Conservation (phyloP, 2,888 invertebrate genomes). For the Trachelus troglodyta region DNA sequence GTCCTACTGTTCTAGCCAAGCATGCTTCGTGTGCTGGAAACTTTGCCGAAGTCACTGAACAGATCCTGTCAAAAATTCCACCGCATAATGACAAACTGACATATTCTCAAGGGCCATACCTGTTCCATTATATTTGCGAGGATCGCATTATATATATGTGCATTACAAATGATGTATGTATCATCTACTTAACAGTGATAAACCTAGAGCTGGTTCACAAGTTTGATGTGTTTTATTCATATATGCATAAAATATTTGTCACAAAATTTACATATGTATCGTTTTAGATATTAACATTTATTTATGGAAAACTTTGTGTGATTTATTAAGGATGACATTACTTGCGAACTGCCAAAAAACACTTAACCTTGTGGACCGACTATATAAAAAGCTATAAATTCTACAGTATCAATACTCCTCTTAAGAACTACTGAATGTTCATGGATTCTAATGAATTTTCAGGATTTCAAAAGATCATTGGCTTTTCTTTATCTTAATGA, state of each 20-base stretch:
- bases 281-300: neutral
- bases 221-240: too few relatives aligned
- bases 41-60: conserved; percentile 94
- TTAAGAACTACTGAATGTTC: conserved; percentile 4
- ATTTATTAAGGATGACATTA: too few relatives aligned
- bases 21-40: conserved; percentile 94
- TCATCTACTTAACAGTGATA: conserved; percentile 7
- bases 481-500: conserved; percentile 93
- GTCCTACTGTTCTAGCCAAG: conserved; percentile 86
- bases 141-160: conserved; percentile 91
- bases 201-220: neutral
- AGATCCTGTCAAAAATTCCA: conserved; percentile 87
- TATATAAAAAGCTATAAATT: too few relatives aligned
- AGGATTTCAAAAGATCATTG: conserved; percentile 94
- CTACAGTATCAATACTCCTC: neutral
- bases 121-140: conserved; percentile 92
- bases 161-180: conserved; percentile 91
- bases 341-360: too few relatives aligned
- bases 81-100: conserved; percentile 92
- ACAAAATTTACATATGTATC: conserved; percentile 8
- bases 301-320: neutral
- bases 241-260: neutral
- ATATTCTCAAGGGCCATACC: conserved; percentile 91
- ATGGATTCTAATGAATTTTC: conserved; percentile 52
- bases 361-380: too few relatives aligned